Base-by-base conservation (phyloP, 2,797 vertebrate genomes). In the Streptopelia turtur region DNA sequence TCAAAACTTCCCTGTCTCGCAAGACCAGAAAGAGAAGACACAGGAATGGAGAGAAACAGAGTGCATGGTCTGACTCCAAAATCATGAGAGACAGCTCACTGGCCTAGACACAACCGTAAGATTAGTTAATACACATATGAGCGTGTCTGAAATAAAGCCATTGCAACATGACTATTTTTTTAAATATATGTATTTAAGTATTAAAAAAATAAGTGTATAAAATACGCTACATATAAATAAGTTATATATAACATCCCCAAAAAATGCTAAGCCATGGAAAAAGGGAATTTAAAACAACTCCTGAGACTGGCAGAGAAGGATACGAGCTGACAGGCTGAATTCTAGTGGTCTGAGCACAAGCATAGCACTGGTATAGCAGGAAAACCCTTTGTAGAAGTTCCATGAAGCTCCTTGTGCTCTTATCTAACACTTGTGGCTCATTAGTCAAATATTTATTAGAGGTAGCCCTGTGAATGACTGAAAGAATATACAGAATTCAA, bases 311-410 rank as follows among this genome's bases (percentile, higher is more conserved):
- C 37, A 65, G 55, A 23, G 30, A 75, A 64, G 13, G 23, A 23
- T 27, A 24, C 6, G 56, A 35, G 50, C 31, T 91, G 74, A 57
- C 55, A 79, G 25, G 37, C n/a, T 87, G 13, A 68, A 55, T 17
- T 24, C 4, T 10, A 85, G 53, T 1, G 16, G 31, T 15, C 23
- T 31, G 70, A 92, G 39, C 49, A 64, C 66, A 76, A 39, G 65
- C 0, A 1, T 14, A 49, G 35, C 57, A 13, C 24, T 30, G n/a
- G n/a, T 25, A 27, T 11, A 39, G 0, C 6, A n/a, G 31, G 23
- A 30, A 47, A 70, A 43, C 11, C 37, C 16, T 23, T 4, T 18
- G 63, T 33, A 28, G 57, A 57, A 39, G 43, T 56, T 28, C 50
- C 11, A 6, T 4, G 16, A 63, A 75, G 74, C 12, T 89, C 59